A percentile compares a stretch with the other conserved stretches of the same genome.
phyloP scores from a whole-genome alignment of 2,888 invertebrate species.

The Dicranocentrus wangi region DNA sequence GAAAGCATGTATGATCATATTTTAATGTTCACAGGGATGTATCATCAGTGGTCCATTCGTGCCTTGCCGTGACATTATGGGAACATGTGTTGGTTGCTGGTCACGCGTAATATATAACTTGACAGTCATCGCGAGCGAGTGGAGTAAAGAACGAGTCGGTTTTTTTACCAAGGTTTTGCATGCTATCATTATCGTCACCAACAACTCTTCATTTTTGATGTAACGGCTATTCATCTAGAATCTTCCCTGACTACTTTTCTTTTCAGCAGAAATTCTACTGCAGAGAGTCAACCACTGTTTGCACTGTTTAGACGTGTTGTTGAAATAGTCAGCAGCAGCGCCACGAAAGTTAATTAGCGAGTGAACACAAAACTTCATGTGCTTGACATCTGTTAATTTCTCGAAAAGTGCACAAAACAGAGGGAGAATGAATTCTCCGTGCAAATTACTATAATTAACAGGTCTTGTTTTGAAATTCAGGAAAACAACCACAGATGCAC shows the following conservation, averaged over 20 bases:
- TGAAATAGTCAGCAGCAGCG: too few species aligned
- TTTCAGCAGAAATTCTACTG: too few species aligned
- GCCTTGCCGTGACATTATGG: slow-evolving; percentile 21
- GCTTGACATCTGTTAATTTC: slow-evolving; percentile 2
- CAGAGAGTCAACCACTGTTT: too few species aligned
- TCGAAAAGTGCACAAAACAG: background rate
- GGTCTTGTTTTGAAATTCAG: background rate
- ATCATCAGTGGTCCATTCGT: slow-evolving; percentile 10
- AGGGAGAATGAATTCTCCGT: background rate
- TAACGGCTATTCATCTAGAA: too few species aligned
- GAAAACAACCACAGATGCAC: too few species aligned
- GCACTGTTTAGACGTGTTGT: too few species aligned
- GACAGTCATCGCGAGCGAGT: background rate
- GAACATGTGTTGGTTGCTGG: background rate
- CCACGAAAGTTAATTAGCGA: slow-evolving; percentile 7
- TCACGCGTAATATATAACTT: background rate
- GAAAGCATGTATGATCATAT: slow-evolving; percentile 17
- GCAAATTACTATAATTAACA: slow-evolving; percentile 21
- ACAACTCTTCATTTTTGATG: too few species aligned
- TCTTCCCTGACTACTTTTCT: too few species aligned
- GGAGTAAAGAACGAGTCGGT: too few species aligned
- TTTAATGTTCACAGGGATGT: too few species aligned
- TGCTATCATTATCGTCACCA: too few species aligned
- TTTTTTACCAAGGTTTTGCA: too few species aligned
- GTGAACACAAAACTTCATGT: background rate